Evolutionary conservation across 2,113 vertebrate genomes (phyloP), one percentile per base, ranked within the genome.

Genomic region (Thalassarche chlororhynchos): DNA sequence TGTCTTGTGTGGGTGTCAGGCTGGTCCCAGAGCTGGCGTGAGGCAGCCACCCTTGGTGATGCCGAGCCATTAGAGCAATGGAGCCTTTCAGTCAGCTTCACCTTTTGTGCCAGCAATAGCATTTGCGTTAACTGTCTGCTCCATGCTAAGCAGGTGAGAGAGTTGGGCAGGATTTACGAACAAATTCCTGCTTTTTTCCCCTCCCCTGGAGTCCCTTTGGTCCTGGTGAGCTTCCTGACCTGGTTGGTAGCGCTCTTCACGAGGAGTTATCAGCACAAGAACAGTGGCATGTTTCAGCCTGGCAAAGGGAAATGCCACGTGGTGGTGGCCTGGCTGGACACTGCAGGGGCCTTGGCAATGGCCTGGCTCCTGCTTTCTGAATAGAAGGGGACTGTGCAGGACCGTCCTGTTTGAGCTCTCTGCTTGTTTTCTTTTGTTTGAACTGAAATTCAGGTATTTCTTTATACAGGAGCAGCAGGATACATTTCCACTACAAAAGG

Each of bases 381-480:
- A 14, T 32, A n/a, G 44, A 17, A 72, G 49, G 40, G 52, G 47
- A 14, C 42, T 84, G 14, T 76, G 64, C 51, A 58, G 51, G 36
- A 10, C 36, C 55, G 13, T 72, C 21, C 54, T 71, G 12, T 36
- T 29, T 46, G 32, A 52, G 44, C 55, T 76, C 21, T 47, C n/a
- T 78, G 36, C 58, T 65, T 26, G 12, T 55, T 84, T 60, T 38
- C 12, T 80, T 58, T 66, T 32, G 32, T 70, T 64, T 32, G 10
- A 15, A 40, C 51, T 75, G 75, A 71, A 40, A 66, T 72, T 31
- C 17, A 51, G 51, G 5, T 76, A 28, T 68, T 93, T 94, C 79
- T 72, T 89, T 55, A 3, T 36, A 36, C 97, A 99, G 99, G 98
- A 98, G 40, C 98, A 99, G 65, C 99, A 98, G 94, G 97, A 96